A percentile compares a stretch with the other conserved stretches of the same genome.
These are phyloP conservation scores for Heliangelus exortis DNA, from an alignment of 2,797 vertebrate species.

Conservation along the genomic window DNA sequence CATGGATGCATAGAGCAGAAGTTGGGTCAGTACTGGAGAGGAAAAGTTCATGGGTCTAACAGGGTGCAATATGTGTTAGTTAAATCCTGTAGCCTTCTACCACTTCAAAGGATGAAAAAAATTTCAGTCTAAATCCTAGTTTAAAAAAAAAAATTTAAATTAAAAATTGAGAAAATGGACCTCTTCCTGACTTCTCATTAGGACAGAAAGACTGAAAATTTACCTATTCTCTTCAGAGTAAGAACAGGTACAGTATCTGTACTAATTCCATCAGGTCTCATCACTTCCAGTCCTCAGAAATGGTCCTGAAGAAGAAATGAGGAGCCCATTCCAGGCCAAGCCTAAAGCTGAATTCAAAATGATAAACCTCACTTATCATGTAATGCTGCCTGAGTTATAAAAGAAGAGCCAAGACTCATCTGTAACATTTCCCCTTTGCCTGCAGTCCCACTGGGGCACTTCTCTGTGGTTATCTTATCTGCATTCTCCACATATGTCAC, in stretches of 20 bases:
- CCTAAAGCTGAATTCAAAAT: background rate
- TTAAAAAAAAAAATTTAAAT: background rate
- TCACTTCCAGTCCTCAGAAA: background rate
- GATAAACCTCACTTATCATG: background rate
- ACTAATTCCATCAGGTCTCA: background rate
- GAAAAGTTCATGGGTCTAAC: background rate
- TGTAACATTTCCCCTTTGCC: background rate
- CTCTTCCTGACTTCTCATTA: background rate
- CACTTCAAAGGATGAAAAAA: background rate
- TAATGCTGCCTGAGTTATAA: background rate
- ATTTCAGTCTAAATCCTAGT: background rate
- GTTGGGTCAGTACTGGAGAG: background rate
- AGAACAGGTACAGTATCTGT: background rate
- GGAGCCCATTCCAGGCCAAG: background rate
- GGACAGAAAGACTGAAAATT: background rate
- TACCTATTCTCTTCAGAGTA: background rate
- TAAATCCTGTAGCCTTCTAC: background rate
- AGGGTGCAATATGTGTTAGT: background rate
- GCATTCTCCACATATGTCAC: background rate
- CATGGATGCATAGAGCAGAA: background rate
- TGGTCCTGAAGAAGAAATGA: background rate
- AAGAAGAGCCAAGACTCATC: background rate
- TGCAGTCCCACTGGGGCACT: background rate
- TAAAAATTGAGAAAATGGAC: rapidly evolving
- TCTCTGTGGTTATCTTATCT: background rate